phyloP scores from a whole-genome alignment of 2,888 invertebrate genomes.

The Drosophila putrida region DNA sequence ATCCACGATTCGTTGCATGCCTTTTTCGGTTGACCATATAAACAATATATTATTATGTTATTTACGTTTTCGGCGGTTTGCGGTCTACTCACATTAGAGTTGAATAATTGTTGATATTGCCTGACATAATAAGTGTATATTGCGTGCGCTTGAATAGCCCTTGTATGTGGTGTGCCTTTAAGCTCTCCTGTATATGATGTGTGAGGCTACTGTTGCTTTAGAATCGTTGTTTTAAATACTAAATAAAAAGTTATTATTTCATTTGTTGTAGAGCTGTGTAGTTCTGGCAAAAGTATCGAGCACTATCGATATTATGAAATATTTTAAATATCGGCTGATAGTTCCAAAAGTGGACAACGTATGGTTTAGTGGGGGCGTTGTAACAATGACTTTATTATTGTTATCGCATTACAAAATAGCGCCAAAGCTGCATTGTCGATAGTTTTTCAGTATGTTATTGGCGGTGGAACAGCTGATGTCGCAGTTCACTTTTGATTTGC shows the following conservation, averaged over 20 bases:
- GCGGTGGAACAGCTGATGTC: slow-evolving; percentile 23
- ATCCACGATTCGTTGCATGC: slow-evolving; percentile 73
- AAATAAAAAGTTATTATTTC: slow-evolving; percentile 50
- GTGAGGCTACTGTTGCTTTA: slow-evolving; percentile 33
- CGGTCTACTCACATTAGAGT: slow-evolving; percentile 80
- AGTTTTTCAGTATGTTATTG: slow-evolving; percentile 1
- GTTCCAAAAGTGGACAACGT: no score
- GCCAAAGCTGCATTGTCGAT: neutral
- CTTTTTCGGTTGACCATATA: slow-evolving; percentile 40
- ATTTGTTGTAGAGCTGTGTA: slow-evolving; percentile 32
- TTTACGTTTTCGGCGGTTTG: neutral
- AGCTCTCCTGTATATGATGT: slow-evolving; percentile 23
- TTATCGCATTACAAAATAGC: slow-evolving; percentile 1
- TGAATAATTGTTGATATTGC: slow-evolving; percentile 84
- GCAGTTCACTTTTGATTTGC: slow-evolving; percentile 35
- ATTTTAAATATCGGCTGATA: no score
- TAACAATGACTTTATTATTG: no score
- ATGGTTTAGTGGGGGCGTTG: no score
- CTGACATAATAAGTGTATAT: slow-evolving; percentile 78
- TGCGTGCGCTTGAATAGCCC: slow-evolving; percentile 23
- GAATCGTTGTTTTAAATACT: slow-evolving; percentile 48
- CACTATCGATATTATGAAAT: no score
- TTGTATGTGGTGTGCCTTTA: slow-evolving; percentile 21
- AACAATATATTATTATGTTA: neutral
- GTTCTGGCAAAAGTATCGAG: neutral